These are phyloP conservation scores for Nylanderia fulva DNA, from an alignment of 1,140 invertebrate species.

Conservation along the genomic window DNA sequence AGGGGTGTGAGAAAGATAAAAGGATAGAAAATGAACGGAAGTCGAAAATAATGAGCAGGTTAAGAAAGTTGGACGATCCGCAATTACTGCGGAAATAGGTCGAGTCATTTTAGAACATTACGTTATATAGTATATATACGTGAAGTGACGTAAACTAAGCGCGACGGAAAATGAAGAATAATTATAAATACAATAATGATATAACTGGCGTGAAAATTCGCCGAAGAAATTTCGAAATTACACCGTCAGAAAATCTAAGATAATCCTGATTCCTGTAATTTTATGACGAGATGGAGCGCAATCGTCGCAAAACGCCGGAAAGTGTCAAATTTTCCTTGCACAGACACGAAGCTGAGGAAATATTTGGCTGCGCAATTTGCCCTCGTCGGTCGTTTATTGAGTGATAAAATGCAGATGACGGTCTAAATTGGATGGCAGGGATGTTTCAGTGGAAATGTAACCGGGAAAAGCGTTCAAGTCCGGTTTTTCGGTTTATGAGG, in stretches of 20 bases:
- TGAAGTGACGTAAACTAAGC: slow-evolving; percentile 2
- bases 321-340: background rate
- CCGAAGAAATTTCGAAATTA: too few relatives aligned
- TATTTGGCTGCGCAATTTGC: slow-evolving; percentile 36
- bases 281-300: background rate
- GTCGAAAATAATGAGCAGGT: slow-evolving; percentile 27
- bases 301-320: background rate
- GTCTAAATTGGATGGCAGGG: slow-evolving; percentile 22
- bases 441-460: slow-evolving; percentile 18
- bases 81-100: slow-evolving; percentile 72
- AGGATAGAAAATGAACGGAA: background rate
- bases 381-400: slow-evolving; percentile 41
- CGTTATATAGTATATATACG: too few relatives aligned
- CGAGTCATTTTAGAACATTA: slow-evolving; percentile 61
- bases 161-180: slow-evolving; percentile 45
- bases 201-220: slow-evolving; percentile 40
- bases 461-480: slow-evolving; percentile 7
- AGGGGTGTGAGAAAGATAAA: slow-evolving; percentile 33
- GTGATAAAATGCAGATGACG: slow-evolving; percentile 53
- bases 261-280: background rate
- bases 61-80: slow-evolving; percentile 39
- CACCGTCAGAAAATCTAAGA: background rate
- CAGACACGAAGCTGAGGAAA: background rate
- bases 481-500: slow-evolving; percentile 38
- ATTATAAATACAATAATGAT: slow-evolving; percentile 56